Base-by-base conservation (phyloP, 2,113 vertebrate genomes). In the Eleginops maclovinus region DNA sequence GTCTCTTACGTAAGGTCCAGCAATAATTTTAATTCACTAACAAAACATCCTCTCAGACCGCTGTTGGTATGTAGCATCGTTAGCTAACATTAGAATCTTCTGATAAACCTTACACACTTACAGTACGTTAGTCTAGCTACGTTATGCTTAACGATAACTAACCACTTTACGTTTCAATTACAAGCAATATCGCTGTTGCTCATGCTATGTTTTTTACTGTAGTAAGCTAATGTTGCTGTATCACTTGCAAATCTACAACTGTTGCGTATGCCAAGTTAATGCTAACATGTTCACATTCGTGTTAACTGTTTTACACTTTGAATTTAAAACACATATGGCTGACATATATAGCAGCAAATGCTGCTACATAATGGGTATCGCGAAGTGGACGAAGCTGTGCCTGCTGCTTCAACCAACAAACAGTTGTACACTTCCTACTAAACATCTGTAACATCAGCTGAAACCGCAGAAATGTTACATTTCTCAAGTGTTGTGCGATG, bases 281-380 rank as follows among this genome's bases (percentile, higher is more conserved):
- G n/a, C 4, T 59, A 16, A 66, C 17, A 2, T 3, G 22, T 26
- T 75, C 41, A 15, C 31, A 36, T 8, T 36, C 31, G 26, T 41
- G 28, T 54, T 15, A 55, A 54, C 21, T 7, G 40, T 49, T 56
- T 60, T 1, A n/a, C 22, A 26, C 36, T 46, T 46, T 21, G 4
- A 47, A n/a, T 15, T 28, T 26, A 14, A 41, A 7, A 9, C 13
- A 8, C 13, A 14, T 22, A 26, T 15, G 13, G 8, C 53, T 6
- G 22, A 49, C 53, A 4, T n/a, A 49, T 12, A 26, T 2, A 41
- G 4, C 13, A 46, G 26, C 14, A 11, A 11, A 1, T 16, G 36
- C 49, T 4, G 15, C 84, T 84, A 64, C 76, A 58, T 79, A 84
- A 82, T 70, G 44, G 68, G 70, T 62, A 3, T 59, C 11, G 24